Percentiles rank a stretch among this genome's conserved stretches.
Conservation (phyloP, 1,140 invertebrate genomes). For the Chironomus tepperi region DNA sequence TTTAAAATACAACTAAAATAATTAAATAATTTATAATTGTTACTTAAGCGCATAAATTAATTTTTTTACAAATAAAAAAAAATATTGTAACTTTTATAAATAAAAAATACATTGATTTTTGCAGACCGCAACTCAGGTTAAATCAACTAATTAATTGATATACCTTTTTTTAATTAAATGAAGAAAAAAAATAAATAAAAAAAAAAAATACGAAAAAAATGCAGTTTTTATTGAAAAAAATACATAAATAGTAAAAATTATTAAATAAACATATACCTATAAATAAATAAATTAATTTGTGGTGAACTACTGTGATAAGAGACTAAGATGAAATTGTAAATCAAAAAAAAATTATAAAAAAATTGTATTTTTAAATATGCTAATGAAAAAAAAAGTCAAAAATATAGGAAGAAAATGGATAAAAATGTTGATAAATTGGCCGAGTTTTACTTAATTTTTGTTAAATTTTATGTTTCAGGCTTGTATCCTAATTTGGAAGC, state of each 20-base stretch:
- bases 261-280: background rate
- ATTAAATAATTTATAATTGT: background rate
- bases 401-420: background rate
- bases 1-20: too few species aligned
- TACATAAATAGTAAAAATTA: background rate
- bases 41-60: background rate
- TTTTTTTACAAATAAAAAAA: background rate
- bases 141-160: conserved; percentile 6
- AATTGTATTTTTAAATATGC: conserved; percentile 9
- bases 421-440: background rate
- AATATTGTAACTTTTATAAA: background rate
- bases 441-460: background rate
- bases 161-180: background rate
- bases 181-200: too few species aligned
- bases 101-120: background rate
- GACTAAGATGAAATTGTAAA: conserved; percentile 8
- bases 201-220: conserved; percentile 9
- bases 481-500: too few species aligned
- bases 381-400: conserved; percentile 4
- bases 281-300: background rate
- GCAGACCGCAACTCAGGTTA: background rate
- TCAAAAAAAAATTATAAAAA: background rate
- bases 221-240: background rate
- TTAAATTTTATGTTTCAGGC: background rate
- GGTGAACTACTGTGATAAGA: conserved; percentile 12